Conservation (phyloP, 2,888 invertebrate species). For the Scaptomyza caliginosa region DNA sequence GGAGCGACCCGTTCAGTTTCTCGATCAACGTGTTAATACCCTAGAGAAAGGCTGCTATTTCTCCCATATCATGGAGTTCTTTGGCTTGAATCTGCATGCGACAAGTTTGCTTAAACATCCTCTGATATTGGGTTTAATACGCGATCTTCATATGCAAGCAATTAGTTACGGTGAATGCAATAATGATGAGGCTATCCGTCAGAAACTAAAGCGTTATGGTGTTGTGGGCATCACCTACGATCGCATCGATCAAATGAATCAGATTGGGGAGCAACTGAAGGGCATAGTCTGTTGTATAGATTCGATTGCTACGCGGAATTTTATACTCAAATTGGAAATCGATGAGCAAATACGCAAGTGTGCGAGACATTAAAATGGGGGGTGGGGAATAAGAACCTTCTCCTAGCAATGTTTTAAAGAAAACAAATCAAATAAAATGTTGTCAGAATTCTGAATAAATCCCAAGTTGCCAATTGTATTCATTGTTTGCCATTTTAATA, state of each 20-base stretch:
- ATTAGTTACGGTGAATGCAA: slow-evolving; percentile 41
- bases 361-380: neutral
- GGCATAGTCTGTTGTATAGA: slow-evolving; percentile 52
- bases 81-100: slow-evolving; percentile 94
- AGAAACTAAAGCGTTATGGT: slow-evolving; percentile 31
- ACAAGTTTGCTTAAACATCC: slow-evolving; percentile 93
- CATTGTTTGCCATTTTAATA: slow-evolving; percentile 40
- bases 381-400: accelerated
- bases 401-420: neutral
- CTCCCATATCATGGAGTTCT: slow-evolving; percentile 90
- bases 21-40: slow-evolving; percentile 91
- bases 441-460: slow-evolving; percentile 41
- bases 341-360: slow-evolving; percentile 50
- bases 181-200: neutral
- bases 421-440: slow-evolving; percentile 10
- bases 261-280: slow-evolving; percentile 35
- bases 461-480: slow-evolving; percentile 65
- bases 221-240: slow-evolving; percentile 50
- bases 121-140: slow-evolving; percentile 12
- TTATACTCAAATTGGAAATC: slow-evolving; percentile 19
- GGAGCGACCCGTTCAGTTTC: slow-evolving; percentile 89
- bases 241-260: slow-evolving; percentile 59
- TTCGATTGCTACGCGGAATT: slow-evolving; percentile 21
- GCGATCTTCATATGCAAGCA: slow-evolving; percentile 20
- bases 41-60: slow-evolving; percentile 91